Base-by-base conservation (phyloP, 2,888 invertebrate species). In the Branchinecta sandiegonensis region DNA sequence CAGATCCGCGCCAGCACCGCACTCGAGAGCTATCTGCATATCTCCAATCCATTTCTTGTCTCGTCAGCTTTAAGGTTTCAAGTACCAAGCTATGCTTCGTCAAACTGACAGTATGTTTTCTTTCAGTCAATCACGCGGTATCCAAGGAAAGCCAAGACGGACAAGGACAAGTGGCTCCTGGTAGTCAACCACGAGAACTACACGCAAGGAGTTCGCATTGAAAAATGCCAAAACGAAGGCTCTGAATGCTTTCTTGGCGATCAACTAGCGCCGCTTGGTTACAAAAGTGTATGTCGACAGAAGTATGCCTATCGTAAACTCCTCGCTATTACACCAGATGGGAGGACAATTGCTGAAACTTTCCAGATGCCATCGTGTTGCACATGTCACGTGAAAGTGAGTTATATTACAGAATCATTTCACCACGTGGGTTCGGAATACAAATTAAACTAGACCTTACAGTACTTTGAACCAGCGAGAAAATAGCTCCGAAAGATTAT, bases 161-260 rank as follows among this genome's bases (percentile, higher is more conserved):
- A 84, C n/a, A 56, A 23, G 8, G 82, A 82, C 12, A 80, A 84
- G 71, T 89, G 87, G 87, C 80, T 84, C 73, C 82, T 81, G 67
- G 83, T 90, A 37, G 79, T 89, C 2, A 88, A 90, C 75, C 82
- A 83, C 23, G 82, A 82, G 0, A 77, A 82, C 1, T 84, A 84
- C 66, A 79, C 83, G 13, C 91, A 91, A 77, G 87, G 86, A 17
- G 83, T 89, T 65, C 81, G 84, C 65, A 83, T 88, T 0, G 89
- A 90, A 77, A 81, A 83, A 71, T 91, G 91, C 80, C 71, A 77
- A 88, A 88, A 78, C 83, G 85, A 83, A 68, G 23, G 23, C 63
- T 56, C 63, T 10, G 63, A 56, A 23, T 56, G 63, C 23, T 56
- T 56, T 23, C 63, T 56, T 56, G 63, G 63, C n/a, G 63, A 56